Evolutionary conservation across 2,113 vertebrate species (phyloP).

Genomic region (Oncorhynchus keta): DNA sequence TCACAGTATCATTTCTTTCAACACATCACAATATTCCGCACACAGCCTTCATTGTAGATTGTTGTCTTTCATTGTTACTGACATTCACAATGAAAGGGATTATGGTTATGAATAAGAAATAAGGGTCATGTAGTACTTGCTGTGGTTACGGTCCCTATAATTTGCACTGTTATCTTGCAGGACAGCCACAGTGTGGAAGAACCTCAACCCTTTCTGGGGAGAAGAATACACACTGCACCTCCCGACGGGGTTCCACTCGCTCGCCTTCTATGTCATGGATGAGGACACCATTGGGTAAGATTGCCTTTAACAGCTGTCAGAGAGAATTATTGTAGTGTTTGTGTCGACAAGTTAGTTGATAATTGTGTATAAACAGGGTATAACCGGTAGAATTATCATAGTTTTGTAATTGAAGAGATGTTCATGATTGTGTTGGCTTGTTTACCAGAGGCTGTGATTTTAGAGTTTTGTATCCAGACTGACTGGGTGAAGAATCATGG

Average conservation of each 20-base stretch:
- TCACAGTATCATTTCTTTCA: not conserved
- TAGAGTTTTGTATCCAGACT: not conserved
- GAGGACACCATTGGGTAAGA: conserved; percentile 86
- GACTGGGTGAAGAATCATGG: conserved; percentile 20
- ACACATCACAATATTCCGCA: not conserved
- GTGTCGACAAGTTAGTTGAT: not conserved
- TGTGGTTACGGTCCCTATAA: not conserved
- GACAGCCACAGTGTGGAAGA: conserved; percentile 88
- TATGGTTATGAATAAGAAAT: not conserved
- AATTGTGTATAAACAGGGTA: not conserved
- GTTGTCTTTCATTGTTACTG: not conserved
- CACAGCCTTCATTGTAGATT: not conserved
- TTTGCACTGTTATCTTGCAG: conserved; percentile 56
- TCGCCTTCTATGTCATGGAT: conserved; percentile 88
- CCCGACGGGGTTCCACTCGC: conserved; percentile 80
- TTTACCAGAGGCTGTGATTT: not conserved
- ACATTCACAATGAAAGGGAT: not conserved
- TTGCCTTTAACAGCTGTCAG: conserved; percentile 12
- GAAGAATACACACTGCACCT: conserved; percentile 88
- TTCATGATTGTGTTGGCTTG: not conserved
- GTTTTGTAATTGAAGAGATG: not conserved
- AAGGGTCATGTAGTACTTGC: not conserved
- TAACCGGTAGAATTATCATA: no score
- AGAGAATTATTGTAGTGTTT: not conserved
- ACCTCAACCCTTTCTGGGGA: conserved; percentile 90